These are phyloP conservation scores for Haliclona indistincta DNA, from an alignment of 37 sponge, comb jelly and placozoan genomes.

Conservation along the genomic window DNA sequence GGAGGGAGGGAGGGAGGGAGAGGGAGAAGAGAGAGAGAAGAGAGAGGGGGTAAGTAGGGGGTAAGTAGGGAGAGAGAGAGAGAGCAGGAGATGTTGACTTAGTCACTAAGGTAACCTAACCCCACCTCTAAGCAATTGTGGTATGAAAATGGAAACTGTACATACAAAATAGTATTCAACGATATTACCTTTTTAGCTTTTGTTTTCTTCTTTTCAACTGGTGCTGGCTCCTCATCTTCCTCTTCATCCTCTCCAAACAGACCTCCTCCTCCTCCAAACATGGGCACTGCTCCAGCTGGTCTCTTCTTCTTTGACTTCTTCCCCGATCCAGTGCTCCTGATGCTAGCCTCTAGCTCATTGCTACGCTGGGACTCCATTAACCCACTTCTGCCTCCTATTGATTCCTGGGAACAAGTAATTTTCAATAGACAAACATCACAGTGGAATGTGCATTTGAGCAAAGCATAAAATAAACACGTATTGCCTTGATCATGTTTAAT, in stretches of 20 bases:
- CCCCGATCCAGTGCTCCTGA: constrained; percentile 13
- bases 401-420: no score
- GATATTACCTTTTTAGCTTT: background rate
- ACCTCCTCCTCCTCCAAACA: constrained; percentile 57
- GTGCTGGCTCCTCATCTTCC: background rate
- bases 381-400: background rate
- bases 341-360: constrained; percentile 17
- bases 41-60: background rate
- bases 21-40: background rate
- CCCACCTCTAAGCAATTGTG: background rate
- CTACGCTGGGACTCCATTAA: background rate
- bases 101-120: no score
- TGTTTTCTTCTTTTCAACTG: background rate
- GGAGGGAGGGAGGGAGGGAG: background rate
- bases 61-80: background rate
- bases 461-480: no score
- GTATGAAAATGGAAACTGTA: background rate
- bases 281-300: constrained; percentile 62
- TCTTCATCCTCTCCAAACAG: constrained; percentile 36
- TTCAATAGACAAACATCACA: no score
- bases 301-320: constrained; percentile 28
- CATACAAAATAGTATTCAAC: background rate
- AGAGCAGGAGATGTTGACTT: background rate
- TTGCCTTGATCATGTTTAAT: no score
- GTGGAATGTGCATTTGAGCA: no score